Conservation (phyloP, 2,113 vertebrate species). For the Prolemur simus region DNA sequence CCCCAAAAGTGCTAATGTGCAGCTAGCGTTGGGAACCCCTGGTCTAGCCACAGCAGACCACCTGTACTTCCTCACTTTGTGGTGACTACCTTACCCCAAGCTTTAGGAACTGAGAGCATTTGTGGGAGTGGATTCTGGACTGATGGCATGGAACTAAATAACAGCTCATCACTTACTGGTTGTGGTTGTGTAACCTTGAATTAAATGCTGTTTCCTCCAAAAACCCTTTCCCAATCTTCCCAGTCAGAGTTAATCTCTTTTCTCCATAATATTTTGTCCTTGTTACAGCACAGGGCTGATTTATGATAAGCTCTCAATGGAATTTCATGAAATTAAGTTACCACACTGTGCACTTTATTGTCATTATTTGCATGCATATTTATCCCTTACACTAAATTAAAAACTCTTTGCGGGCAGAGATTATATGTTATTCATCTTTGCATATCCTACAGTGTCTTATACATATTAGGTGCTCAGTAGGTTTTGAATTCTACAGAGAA, state of each 20-base stretch:
- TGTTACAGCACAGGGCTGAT: background rate
- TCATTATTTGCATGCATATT: background rate
- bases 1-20: background rate
- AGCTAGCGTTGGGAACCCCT: background rate
- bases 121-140: background rate
- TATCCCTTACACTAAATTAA: background rate
- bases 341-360: background rate
- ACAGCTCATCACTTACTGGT: background rate
- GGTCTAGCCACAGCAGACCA: background rate
- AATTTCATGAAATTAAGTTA: background rate
- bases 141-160: background rate
- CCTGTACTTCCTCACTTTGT: background rate
- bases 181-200: background rate
- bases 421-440: background rate
- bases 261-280: background rate
- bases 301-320: background rate
- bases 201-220: conserved; percentile 1
- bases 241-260: background rate
- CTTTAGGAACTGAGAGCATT: background rate
- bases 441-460: background rate
- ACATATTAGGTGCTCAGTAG: background rate
- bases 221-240: background rate
- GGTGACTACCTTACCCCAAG: background rate
- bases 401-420: conserved; percentile 1
- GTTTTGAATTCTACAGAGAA: conserved; percentile 33